Evolutionary conservation across 1,140 invertebrate genomes (phyloP), one percentile per base, ranked within the genome.

Genomic region (Conus ventricosus): DNA sequence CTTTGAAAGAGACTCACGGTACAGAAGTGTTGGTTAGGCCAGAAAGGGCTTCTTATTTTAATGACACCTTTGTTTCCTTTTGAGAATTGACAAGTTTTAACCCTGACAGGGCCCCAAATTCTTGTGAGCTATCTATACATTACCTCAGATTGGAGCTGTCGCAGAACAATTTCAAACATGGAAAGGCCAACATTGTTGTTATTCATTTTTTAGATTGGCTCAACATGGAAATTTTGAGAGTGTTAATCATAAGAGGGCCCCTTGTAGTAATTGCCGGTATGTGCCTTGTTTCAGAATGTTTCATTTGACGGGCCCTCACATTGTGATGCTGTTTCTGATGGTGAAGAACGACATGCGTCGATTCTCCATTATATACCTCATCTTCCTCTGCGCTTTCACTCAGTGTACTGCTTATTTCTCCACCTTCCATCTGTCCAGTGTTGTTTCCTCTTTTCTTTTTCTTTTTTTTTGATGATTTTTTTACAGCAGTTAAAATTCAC

Each of bases 251-350:
- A 20, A 55, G 5, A 51, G 80, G 17, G 54, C 80, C 54, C 80
- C 53, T 4, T n/a, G 7, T 23, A 53, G 51, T 83, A 7, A 10
- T 57, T n/a, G n/a, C 11, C 20, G 53, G 17, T 53, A n/a, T 51
- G 87, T 6, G 6, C 60, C 10, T 88, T 87, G 55, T 96, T 96
- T 84, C 95, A 99, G 98, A 55, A 98, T 98, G 67, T 97, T 99
- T 25, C 97, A 97, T 85, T 94, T 99, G 81, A 99, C 98, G 0
- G 99, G 99, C 85, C 98, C 99, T 0, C 99, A 99, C 95, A 98
- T 99, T 83, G 99, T 99, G 25, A 99, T 99, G 99, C 98, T 99
- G 86, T 99, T 99, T 96, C 98, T 97, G 92, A 99, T 99, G 98
- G 98, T 99, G 92, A 98, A 97, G 1, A 98, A 98, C 51, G 99